Evolutionary conservation across 2,113 vertebrate genomes (phyloP), one percentile per base, ranked within the genome.

Genomic region (Ginglymostoma cirratum): DNA sequence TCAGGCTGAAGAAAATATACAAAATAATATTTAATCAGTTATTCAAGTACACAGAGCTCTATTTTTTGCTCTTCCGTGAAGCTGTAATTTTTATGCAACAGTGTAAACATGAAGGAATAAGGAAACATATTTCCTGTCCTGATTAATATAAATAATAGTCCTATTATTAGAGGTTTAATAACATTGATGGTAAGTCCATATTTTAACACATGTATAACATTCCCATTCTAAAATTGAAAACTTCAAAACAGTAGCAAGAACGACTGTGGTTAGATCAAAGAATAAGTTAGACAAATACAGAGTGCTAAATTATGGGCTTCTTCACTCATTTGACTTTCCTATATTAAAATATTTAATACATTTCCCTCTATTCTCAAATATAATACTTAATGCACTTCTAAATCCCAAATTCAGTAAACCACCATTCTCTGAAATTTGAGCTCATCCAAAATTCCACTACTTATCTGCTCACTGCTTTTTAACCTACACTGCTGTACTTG

Each of bases 11-110:
- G 14, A 14, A 38, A 80, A 80, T 80, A 80, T 42, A 21, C 5
- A 83, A 83, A 83, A 83, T 83, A 45, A 83, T 42, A 83, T 83
- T 83, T 83, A 83, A 83, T 83, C 38, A 45, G 80, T 83, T 83
- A 83, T 83, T 83, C 38, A 42, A 45, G 80, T 83, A 45, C 38
- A 45, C 42, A 1, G 38, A 42, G 80, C 38, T 83, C 38, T 45
- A 21, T 45, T 42, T n/a, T 80, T 42, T 83, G 1, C n/a, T 83
- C 19, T 38, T 83, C 42, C 6, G 80, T 45, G 38, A 83, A 83
- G 80, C 38, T 42, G 80, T 83, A 38, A 83, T 21, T 83, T 42
- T 83, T 83, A 83, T 42, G 78, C 78, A 42, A 83, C n/a, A 38
- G 19, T 83, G 78, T 83, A 83, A 83, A 83, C 78, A 42, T 38